Conservation (phyloP, 2,888 invertebrate species). For the Archips crataeganus region DNA sequence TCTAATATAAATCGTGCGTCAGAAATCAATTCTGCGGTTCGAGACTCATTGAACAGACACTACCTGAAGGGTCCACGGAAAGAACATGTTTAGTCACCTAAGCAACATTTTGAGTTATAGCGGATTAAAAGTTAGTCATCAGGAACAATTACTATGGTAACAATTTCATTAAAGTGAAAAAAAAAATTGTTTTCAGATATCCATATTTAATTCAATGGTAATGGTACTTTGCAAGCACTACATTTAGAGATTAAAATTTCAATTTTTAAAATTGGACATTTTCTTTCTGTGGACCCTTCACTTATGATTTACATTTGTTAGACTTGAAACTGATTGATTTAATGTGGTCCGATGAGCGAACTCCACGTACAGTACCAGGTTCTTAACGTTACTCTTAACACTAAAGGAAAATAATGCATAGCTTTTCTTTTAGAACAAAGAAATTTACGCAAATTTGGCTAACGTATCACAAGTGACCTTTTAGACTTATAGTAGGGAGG, state of each 20-base stretch:
- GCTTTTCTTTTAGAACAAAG: slow-evolving; percentile 85
- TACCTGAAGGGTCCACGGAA: neutral
- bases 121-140: too few relatives aligned
- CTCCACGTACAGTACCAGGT: slow-evolving; percentile 54
- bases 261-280: too few relatives aligned
- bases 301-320: slow-evolving; percentile 47
- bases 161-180: too few relatives aligned
- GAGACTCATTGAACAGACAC: slow-evolving; percentile 35
- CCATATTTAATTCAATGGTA: too few relatives aligned
- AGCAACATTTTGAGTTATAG: too few relatives aligned
- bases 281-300: too few relatives aligned
- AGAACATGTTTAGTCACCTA: too few relatives aligned
- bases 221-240: too few relatives aligned
- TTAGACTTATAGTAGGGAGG: neutral
- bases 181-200: too few relatives aligned
- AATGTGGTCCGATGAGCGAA: slow-evolving; percentile 56
- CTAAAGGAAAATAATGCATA: slow-evolving; percentile 80
- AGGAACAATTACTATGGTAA: too few relatives aligned
- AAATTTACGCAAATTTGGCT: slow-evolving; percentile 85
- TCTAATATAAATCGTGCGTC: slow-evolving; percentile 69
- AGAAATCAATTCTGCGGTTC: slow-evolving; percentile 58
- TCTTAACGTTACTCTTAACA: slow-evolving; percentile 63
- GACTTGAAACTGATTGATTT: slow-evolving; percentile 59
- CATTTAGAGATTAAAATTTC: too few relatives aligned
- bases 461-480: slow-evolving; percentile 83